Base-by-base conservation (phyloP, 1,140 invertebrate genomes). In the Drosophila subobscura region DNA sequence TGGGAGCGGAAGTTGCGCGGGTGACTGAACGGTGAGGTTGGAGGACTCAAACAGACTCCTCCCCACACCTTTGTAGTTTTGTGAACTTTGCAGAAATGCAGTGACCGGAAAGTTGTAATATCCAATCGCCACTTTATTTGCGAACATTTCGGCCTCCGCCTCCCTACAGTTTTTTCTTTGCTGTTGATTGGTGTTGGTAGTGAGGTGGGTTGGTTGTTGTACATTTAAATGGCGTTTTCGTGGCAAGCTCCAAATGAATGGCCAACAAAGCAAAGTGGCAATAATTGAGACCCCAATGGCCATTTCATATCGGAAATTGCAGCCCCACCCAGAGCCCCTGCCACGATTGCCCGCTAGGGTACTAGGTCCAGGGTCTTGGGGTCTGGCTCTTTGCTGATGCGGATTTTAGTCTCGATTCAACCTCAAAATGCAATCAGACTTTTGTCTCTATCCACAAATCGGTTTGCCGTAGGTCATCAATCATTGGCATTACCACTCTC, bases 51-150 rank as follows among this genome's bases (percentile, higher is more conserved):
- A 20, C 16, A 20, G 16, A 20, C 16, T 20, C 1, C 16, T 20
- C 16, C 16, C 16, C 16, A 20, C 16, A 20, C 16, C 16, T 20
- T 20, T 20, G 67, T 86, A 85, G 80, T 84, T 84, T 85, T 81
- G 81, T 89, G 79, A 89, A 89, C 79, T 89, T 80, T 84, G 85
- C 79, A 80, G 79, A 86, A 86, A 84, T 89, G 66, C 85, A 86
- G 73, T 89, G 79, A 89, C 79, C 85, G 85, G 86, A 89, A 89
- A 89, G 85, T 68, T 79, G 75, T 89, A 89, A 89, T 89, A 89
- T 86, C 81, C 81, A 86, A 86, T 86, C 81, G 81, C 73, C 81
- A 86, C 81, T 86, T 86, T 86, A 86, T 86, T 86, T 86, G 77
- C 73, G 64, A 70, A 64, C 41, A 59, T 49, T 59, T 58, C 16